Conservation (phyloP, 2,113 vertebrate species). For the Oryzias celebensis region DNA sequence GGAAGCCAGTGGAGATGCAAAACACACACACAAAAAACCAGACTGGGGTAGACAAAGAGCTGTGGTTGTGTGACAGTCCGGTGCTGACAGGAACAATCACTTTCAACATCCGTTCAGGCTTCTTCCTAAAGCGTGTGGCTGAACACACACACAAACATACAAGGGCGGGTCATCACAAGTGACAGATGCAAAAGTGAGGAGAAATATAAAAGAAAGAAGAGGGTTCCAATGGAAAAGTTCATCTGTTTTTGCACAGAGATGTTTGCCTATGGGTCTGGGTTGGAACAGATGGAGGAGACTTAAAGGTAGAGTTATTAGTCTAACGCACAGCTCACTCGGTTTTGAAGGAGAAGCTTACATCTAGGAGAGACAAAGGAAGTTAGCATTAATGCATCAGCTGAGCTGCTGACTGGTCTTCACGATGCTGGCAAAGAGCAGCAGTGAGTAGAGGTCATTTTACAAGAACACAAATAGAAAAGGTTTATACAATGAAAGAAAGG, state of each 20-base stretch:
- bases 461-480: not conserved
- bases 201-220: conserved; percentile 27
- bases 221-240: conserved; percentile 31
- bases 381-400: conserved; percentile 22
- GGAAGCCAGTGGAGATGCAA: conserved; percentile 51
- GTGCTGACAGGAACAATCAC: conserved; percentile 17
- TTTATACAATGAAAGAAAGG: not conserved
- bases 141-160: conserved; percentile 29
- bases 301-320: conserved; percentile 39
- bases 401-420: conserved; percentile 5
- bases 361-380: conserved; percentile 50
- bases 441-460: conserved; percentile 1
- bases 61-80: conserved; percentile 36
- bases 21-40: conserved; percentile 18
- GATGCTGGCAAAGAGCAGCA: not conserved
- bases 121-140: conserved; percentile 37
- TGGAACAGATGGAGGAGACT: conserved; percentile 14
- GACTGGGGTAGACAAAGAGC: not conserved
- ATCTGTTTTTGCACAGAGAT: conserved; percentile 13
- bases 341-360: conserved; percentile 25
- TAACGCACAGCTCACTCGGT: conserved; percentile 24
- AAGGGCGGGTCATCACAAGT: conserved; percentile 41
- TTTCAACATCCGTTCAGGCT: conserved; percentile 23
- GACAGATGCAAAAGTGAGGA: conserved; percentile 29
- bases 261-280: conserved; percentile 35